These are phyloP conservation scores for Gobiocypris rarus DNA, from an alignment of 2,113 vertebrate genomes.

Conservation along the genomic window DNA sequence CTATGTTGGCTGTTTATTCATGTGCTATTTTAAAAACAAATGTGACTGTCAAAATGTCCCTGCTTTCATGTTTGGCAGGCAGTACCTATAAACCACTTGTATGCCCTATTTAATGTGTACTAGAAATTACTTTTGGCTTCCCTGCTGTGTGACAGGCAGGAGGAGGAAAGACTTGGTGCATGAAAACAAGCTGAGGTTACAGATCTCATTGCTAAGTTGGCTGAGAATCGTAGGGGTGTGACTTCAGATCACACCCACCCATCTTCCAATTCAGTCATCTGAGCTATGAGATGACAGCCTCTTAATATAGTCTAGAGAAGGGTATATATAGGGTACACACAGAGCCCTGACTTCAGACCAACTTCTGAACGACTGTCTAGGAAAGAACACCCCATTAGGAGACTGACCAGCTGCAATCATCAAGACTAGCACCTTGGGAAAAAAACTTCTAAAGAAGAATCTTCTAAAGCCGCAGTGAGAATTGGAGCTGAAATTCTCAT, in stretches of 20 bases:
- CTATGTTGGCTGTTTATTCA: conserved; percentile 37
- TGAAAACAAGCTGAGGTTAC: conserved; percentile 60
- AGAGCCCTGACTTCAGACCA: conserved; percentile 52
- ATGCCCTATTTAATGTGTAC: conserved; percentile 61
- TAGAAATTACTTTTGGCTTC: conserved; percentile 29
- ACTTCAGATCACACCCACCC: conserved; percentile 56
- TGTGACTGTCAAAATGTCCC: conserved; percentile 10
- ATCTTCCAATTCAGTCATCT: conserved; percentile 66
- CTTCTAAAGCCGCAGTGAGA: background rate
- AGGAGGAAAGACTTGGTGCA: conserved; percentile 5
- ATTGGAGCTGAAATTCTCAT: background rate
- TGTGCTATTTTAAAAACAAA: conserved; percentile 20
- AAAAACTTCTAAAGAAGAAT: background rate
- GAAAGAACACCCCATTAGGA: conserved; percentile 34
- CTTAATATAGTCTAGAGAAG: conserved; percentile 72
- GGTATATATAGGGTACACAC: conserved; percentile 68
- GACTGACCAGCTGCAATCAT: conserved; percentile 5
- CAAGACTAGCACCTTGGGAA: background rate
- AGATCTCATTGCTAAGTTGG: conserved; percentile 59
- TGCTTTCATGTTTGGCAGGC: conserved; percentile 37
- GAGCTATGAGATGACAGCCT: conserved; percentile 59
- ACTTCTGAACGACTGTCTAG: conserved; percentile 22
- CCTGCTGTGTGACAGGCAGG: conserved; percentile 44
- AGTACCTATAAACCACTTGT: conserved; percentile 42
- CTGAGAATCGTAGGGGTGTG: conserved; percentile 44